phyloP scores from a whole-genome alignment of 2,888 invertebrate species.

The Mantis religiosa region DNA sequence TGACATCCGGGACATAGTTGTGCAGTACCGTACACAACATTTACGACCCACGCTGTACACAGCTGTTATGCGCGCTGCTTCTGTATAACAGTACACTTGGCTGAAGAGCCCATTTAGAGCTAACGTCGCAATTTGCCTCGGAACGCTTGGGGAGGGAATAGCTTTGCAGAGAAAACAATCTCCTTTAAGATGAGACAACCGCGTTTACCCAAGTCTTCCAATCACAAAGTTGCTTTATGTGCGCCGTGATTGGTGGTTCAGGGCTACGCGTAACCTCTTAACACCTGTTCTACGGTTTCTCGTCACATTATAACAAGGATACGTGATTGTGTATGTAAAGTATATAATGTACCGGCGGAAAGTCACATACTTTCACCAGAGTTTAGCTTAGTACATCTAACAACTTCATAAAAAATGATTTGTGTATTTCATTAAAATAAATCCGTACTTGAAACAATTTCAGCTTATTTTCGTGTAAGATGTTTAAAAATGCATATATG shows the following conservation, averaged over 20 bases:
- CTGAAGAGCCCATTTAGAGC: not conserved
- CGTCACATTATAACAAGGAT: no score
- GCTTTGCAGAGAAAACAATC: not conserved
- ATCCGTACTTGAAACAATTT: no score
- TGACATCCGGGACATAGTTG: not conserved
- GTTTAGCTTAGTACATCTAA: no score
- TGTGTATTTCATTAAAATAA: no score
- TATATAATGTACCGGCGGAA: no score
- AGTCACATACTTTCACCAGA: no score
- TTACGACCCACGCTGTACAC: not conserved
- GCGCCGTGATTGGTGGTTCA: not conserved
- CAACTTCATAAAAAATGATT: no score
- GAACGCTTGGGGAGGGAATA: not conserved
- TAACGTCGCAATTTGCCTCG: not conserved
- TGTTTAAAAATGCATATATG: no score
- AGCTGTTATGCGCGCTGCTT: not conserved
- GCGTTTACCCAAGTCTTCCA: not conserved
- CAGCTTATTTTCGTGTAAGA: no score
- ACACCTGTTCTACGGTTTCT: not conserved
- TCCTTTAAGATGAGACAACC: not conserved
- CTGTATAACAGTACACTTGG: not conserved
- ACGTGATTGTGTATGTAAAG: no score
- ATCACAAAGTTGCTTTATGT: not conserved
- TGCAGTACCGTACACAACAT: not conserved
- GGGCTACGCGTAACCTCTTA: not conserved